These are phyloP conservation scores for Oegoconia quadripuncta DNA, from an alignment of 2,888 invertebrate species.

Conservation along the genomic window DNA sequence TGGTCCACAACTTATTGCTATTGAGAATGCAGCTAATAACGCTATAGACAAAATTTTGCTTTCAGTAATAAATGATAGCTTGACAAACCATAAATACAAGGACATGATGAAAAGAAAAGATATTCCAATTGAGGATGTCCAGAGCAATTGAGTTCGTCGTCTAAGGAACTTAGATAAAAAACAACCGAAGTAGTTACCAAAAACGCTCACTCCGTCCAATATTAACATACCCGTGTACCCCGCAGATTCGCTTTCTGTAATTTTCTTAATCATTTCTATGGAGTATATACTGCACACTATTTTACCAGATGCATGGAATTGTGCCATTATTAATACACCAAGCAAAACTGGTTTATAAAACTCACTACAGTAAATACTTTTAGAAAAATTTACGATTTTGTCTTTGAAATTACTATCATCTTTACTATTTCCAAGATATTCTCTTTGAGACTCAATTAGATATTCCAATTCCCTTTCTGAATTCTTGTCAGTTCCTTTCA, in stretches of 20 bases:
- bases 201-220: slow-evolving; percentile 51
- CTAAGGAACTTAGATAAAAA: slow-evolving; percentile 38
- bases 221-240: slow-evolving; percentile 52
- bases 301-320: slow-evolving; percentile 27
- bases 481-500: slow-evolving; percentile 16
- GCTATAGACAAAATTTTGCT: slow-evolving; percentile 39
- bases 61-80: slow-evolving; percentile 30
- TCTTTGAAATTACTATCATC: slow-evolving; percentile 17
- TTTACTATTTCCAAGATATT: slow-evolving; percentile 16
- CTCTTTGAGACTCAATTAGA: slow-evolving; percentile 21
- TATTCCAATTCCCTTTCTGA: slow-evolving; percentile 20
- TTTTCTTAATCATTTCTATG: slow-evolving; percentile 42
- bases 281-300: slow-evolving; percentile 41
- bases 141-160: slow-evolving; percentile 41
- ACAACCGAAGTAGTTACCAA: slow-evolving; percentile 51
- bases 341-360: slow-evolving; percentile 38
- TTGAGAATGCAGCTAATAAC: slow-evolving; percentile 40
- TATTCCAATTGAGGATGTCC: slow-evolving; percentile 38
- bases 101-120: slow-evolving; percentile 42
- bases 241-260: slow-evolving; percentile 39
- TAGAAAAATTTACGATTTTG: slow-evolving; percentile 17
- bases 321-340: not conserved
- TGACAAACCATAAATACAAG: slow-evolving; percentile 43
- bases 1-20: slow-evolving; percentile 51
- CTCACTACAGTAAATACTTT: slow-evolving; percentile 22